phyloP scores from a whole-genome alignment of 2,888 invertebrate genomes.

The Drosophila fungiperda region DNA sequence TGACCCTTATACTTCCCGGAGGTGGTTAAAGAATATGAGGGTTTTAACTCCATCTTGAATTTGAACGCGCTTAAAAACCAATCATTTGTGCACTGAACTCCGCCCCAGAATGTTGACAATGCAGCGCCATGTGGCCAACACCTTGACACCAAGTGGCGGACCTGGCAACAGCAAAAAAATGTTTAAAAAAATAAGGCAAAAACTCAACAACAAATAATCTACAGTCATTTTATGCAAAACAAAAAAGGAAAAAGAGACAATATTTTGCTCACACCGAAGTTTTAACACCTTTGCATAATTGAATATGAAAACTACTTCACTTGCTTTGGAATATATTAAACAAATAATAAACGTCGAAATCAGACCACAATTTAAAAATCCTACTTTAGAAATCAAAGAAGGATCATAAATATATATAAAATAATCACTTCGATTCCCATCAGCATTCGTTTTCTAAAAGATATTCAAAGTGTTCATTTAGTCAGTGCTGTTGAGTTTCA shows the following conservation, averaged over 20 bases:
- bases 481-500: not conserved
- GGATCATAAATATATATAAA: not conserved
- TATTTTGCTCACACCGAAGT: not conserved
- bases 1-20: not conserved
- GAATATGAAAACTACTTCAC: not conserved
- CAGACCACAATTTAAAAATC: not conserved
- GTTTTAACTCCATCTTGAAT: not conserved
- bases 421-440: not conserved
- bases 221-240: conserved; percentile 49
- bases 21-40: not conserved
- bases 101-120: conserved; percentile 4
- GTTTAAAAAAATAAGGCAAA: not conserved
- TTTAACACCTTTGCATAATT: not conserved
- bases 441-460: not conserved
- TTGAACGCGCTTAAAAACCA: conserved; percentile 52
- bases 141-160: conserved; percentile 63
- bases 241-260: not conserved
- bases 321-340: not conserved
- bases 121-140: conserved; percentile 74
- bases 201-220: conserved; percentile 30
- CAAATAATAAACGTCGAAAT: not conserved
- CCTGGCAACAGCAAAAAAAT: conserved; percentile 53
- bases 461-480: not conserved
- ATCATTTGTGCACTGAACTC: conserved; percentile 77
- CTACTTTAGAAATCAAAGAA: not conserved